Percentiles rank a stretch among this genome's conserved stretches.
Conservation (phyloP, 2,113 vertebrate genomes). For the Oncorhynchus clarkii region DNA sequence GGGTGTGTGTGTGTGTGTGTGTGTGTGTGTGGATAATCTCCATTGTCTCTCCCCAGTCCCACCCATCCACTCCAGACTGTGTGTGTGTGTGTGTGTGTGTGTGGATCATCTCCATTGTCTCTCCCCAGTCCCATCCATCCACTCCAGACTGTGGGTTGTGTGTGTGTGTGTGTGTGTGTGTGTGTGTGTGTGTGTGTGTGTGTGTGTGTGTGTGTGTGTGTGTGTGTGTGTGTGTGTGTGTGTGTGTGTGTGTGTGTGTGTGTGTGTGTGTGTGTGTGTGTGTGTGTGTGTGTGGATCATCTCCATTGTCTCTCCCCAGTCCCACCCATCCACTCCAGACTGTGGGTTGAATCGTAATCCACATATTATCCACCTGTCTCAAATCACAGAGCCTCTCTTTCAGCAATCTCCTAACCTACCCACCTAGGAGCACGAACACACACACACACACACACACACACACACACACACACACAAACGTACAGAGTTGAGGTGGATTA, state of each 20-base stretch:
- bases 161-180: too few species aligned
- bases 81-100: conserved; percentile 3
- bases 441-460: conserved; percentile 33
- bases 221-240: too few species aligned
- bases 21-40: conserved; percentile 8
- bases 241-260: too few species aligned
- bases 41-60: conserved; percentile 19
- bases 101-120: not conserved
- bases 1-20: not conserved
- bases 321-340: conserved; percentile 43
- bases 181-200: too few species aligned
- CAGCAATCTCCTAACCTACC: conserved; percentile 2
- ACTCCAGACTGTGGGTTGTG: conserved; percentile 41
- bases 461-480: conserved; percentile 17
- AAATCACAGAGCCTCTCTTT: conserved; percentile 38
- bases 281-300: conserved; percentile 12
- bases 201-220: too few species aligned
- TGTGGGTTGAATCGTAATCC: conserved; percentile 32
- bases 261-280: too few species aligned
- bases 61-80: conserved; percentile 43
- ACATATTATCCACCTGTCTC: conserved; percentile 60
- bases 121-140: conserved; percentile 21
- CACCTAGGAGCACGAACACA: conserved; percentile 30
- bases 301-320: conserved; percentile 12
- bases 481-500: too few species aligned